These are phyloP conservation scores for Trichomycterus rosablanca DNA, from an alignment of 2,113 vertebrate species.

Conservation along the genomic window DNA sequence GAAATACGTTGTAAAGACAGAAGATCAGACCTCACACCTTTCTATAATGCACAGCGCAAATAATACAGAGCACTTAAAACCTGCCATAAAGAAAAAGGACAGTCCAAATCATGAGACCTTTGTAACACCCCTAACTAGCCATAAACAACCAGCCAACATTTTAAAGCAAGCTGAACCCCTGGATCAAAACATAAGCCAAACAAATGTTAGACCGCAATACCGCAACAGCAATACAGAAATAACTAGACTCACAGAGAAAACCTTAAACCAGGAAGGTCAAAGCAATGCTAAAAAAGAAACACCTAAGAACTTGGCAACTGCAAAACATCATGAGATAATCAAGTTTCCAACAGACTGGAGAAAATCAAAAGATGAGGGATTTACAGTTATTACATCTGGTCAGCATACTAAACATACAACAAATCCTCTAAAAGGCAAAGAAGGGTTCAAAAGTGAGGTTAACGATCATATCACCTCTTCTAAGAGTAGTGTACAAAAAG, in stretches of 20 bases:
- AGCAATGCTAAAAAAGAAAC: not conserved
- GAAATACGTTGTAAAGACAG: constrained; percentile 8
- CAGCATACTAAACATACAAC: not conserved
- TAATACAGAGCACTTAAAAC: not conserved
- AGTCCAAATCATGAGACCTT: not conserved
- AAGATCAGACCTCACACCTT: not conserved
- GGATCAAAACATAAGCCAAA: constrained; percentile 4
- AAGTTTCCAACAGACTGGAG: too few species aligned
- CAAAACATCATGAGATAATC: too few species aligned
- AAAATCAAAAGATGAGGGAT: too few species aligned
- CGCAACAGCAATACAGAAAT: too few species aligned
- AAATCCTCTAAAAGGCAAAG: not conserved
- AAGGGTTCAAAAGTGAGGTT: not conserved
- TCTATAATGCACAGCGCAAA: constrained; percentile 6
- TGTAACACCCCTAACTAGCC: too few species aligned
- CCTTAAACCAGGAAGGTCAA: not conserved
- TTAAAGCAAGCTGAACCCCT: not conserved
- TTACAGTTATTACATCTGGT: too few species aligned
- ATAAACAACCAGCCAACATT: not conserved
- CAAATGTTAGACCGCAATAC: too few species aligned
- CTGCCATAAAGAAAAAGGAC: constrained; percentile 5
- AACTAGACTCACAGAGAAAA: too few species aligned
- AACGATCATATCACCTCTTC: not conserved
- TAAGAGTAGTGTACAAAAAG: not conserved
- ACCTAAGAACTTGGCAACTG: too few species aligned